Evolutionary conservation across 2,113 vertebrate genomes (phyloP).

Genomic region (Osmerus mordax): DNA sequence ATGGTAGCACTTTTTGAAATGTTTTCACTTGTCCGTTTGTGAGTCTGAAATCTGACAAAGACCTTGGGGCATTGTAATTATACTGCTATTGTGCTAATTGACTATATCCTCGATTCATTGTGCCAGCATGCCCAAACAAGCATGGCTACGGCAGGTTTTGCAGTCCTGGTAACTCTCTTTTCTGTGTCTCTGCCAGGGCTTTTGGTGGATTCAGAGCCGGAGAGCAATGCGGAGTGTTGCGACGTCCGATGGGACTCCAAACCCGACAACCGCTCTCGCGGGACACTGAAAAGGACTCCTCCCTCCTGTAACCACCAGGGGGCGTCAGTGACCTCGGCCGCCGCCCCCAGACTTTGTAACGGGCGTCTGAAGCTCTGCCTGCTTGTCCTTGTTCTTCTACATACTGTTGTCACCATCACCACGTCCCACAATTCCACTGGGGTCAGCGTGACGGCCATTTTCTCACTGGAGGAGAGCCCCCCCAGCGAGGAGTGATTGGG

Average conservation of each 20-base stretch:
- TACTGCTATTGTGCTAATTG: too few species aligned
- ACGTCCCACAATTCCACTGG: conserved; percentile 86
- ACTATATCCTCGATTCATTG: too few species aligned
- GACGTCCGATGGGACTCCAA: conserved; percentile 89
- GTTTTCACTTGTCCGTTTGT: too few species aligned
- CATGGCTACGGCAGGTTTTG: neutral
- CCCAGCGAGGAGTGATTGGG: conserved; percentile 82
- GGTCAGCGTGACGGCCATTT: conserved; percentile 78
- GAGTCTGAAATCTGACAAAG: too few species aligned
- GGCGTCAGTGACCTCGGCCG: conserved; percentile 83
- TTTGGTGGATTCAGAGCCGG: conserved; percentile 82
- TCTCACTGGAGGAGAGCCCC: conserved; percentile 82
- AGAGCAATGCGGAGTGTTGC: conserved; percentile 91
- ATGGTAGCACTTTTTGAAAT: too few species aligned
- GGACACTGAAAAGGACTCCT: conserved; percentile 80
- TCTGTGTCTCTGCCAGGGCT: conserved; percentile 74
- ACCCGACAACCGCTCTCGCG: conserved; percentile 77
- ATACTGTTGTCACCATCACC: conserved; percentile 90
- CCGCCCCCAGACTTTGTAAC: conserved; percentile 81
- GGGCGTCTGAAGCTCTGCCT: conserved; percentile 95
- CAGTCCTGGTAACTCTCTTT: neutral
- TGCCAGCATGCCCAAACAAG: neutral
- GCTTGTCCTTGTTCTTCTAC: conserved; percentile 91
- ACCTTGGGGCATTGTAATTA: too few species aligned
- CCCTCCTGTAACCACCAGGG: conserved; percentile 78